Percentiles rank a stretch among this genome's conserved stretches.
These are phyloP conservation scores for Cladopsammia gracilis DNA, from an alignment of 64 coral and sea anemone genomes.

Conservation along the genomic window DNA sequence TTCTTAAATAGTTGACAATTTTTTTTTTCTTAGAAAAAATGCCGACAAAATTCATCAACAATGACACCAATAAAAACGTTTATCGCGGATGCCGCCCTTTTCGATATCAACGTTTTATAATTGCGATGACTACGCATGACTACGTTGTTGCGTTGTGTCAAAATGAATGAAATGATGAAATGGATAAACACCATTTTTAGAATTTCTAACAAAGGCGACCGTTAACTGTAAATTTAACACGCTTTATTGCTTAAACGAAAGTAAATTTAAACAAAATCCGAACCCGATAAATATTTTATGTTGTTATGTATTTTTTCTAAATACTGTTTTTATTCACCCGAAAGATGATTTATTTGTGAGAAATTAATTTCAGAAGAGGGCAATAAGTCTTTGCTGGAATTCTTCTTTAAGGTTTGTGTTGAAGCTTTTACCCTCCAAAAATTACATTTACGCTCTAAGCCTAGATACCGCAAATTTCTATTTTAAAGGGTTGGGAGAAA, in stretches of 20 bases:
- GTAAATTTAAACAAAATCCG: not conserved
- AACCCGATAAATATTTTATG: slow-evolving; percentile 12
- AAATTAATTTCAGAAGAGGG: too few species aligned
- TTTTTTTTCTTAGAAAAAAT: too few species aligned
- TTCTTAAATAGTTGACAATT: too few species aligned
- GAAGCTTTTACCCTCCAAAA: too few species aligned
- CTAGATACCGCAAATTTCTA: too few species aligned
- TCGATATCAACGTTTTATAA: not conserved
- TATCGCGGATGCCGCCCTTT: too few species aligned
- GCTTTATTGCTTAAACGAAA: not conserved
- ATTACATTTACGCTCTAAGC: too few species aligned
- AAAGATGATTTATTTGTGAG: too few species aligned
- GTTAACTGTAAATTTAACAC: not conserved
- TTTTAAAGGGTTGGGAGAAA: too few species aligned
- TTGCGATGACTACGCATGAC: not conserved
- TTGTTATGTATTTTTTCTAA: not conserved
- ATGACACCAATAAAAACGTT: too few species aligned
- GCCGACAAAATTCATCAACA: too few species aligned
- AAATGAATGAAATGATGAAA: not conserved
- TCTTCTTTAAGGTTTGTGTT: not conserved
- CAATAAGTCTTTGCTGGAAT: too few species aligned
- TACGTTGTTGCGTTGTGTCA: not conserved
- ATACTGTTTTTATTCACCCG: not conserved
- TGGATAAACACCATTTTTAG: not conserved
- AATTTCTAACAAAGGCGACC: not conserved